Evolutionary conservation across 2,888 invertebrate genomes (phyloP).

Genomic region (Amphipoea lucens): DNA sequence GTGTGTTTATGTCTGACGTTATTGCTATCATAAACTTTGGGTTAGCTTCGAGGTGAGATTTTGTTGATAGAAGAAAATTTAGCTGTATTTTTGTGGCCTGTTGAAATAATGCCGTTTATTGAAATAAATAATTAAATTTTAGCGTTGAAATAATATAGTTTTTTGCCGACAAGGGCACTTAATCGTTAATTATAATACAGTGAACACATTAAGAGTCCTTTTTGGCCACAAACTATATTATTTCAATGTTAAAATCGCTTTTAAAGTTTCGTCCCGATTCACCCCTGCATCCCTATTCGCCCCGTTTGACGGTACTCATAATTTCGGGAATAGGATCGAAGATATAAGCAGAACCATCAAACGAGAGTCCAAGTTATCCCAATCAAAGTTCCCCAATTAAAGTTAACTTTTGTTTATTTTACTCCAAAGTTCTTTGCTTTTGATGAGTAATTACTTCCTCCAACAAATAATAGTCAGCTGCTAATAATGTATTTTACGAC

Average conservation of each 20-base stretch:
- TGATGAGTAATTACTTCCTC: conserved; percentile 36
- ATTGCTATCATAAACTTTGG: conserved; percentile 9
- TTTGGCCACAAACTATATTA: too few relatives aligned
- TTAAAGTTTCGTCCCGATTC: too few relatives aligned
- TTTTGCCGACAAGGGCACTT: too few relatives aligned
- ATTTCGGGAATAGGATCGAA: conserved; percentile 1
- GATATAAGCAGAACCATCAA: conserved; percentile 10
- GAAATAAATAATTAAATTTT: too few relatives aligned
- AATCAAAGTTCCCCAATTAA: conserved; percentile 60
- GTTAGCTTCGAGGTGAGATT: neutral
- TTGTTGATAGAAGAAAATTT: neutral
- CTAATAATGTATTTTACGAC: conserved; percentile 14
- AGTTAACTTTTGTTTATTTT: conserved; percentile 35
- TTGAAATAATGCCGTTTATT: neutral
- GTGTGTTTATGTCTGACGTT: conserved; percentile 2
- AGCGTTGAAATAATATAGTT: too few relatives aligned
- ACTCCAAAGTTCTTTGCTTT: conserved; percentile 33
- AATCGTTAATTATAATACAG: too few relatives aligned
- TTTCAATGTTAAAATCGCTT: too few relatives aligned
- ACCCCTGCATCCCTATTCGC: too few relatives aligned
- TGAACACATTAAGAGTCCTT: too few relatives aligned
- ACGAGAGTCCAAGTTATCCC: conserved; percentile 17
- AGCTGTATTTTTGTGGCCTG: neutral
- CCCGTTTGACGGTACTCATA: neutral
- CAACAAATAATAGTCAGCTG: conserved; percentile 5